phyloP scores from a whole-genome alignment of 1,140 invertebrate species.

The Penaeus japonicus region DNA sequence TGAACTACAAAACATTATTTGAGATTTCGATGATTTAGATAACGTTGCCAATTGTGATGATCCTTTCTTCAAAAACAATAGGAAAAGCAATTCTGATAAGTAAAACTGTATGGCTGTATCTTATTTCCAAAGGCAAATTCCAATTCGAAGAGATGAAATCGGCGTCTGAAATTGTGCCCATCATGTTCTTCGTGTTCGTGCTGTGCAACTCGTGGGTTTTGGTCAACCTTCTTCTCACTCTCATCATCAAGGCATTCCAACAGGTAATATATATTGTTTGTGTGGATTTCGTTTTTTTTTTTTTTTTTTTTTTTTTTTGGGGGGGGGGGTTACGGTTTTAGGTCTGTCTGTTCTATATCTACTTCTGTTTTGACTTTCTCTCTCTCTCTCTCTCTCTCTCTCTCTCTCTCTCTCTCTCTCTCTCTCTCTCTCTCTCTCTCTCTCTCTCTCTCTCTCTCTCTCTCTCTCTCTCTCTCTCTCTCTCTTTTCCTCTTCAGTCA shows the following conservation, averaged over 20 bases:
- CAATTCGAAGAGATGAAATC: conserved; percentile 67
- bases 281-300: neutral
- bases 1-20: too few species aligned
- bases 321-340: neutral
- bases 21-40: too few species aligned
- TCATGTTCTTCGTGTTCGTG: conserved; percentile 68
- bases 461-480: neutral
- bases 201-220: conserved; percentile 67
- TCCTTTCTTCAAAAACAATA: neutral
- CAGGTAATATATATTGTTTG: conserved; percentile 1
- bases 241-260: conserved; percentile 69
- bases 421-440: neutral
- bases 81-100: neutral
- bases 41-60: too few species aligned
- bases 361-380: neutral
- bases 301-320: neutral
- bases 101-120: neutral
- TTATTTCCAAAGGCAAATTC: conserved; percentile 64
- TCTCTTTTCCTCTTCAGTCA: neutral
- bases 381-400: neutral
- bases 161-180: conserved; percentile 64
- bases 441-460: neutral
- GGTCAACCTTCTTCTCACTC: conserved; percentile 70
- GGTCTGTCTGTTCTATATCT: neutral
- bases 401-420: neutral